A percentile compares a stretch with the other conserved stretches of the same genome.
phyloP scores from a whole-genome alignment of 2,888 invertebrate genomes.

The Xylota sylvarum region DNA sequence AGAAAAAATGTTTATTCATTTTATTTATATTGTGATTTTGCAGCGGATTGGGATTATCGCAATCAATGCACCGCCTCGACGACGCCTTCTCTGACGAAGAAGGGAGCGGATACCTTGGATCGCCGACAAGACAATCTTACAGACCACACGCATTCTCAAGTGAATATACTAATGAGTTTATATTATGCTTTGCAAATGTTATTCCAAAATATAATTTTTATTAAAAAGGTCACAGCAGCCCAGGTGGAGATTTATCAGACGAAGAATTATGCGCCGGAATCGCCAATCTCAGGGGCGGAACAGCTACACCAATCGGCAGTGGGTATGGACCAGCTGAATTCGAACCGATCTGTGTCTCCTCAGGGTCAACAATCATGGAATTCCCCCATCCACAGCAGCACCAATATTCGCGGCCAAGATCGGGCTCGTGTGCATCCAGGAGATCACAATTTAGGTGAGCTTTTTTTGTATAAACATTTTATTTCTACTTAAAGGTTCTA shows the following conservation, averaged over 20 bases:
- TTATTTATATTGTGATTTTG: slow-evolving; percentile 35
- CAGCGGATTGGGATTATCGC: slow-evolving; percentile 86
- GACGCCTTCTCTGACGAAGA: slow-evolving; percentile 96
- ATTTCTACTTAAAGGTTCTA: neutral
- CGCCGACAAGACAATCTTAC: slow-evolving; percentile 85
- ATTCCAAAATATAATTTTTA: neutral
- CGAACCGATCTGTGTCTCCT: slow-evolving; percentile 85
- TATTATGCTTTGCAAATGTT: neutral
- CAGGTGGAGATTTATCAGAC: slow-evolving; percentile 86
- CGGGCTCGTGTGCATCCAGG: slow-evolving; percentile 85
- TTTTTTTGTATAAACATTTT: neutral
- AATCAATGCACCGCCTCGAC: slow-evolving; percentile 86
- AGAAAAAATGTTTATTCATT: neutral
- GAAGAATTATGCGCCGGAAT: slow-evolving; percentile 85
- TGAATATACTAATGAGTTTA: slow-evolving; percentile 71
- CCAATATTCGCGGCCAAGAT: slow-evolving; percentile 84
- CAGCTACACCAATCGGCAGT: slow-evolving; percentile 84
- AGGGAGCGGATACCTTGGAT: slow-evolving; percentile 87
- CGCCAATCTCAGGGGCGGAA: slow-evolving; percentile 84
- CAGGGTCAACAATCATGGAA: slow-evolving; percentile 84
- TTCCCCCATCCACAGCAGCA: slow-evolving; percentile 85
- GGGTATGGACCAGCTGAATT: slow-evolving; percentile 85
- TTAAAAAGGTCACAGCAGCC: slow-evolving; percentile 85
- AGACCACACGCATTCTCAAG: slow-evolving; percentile 87
- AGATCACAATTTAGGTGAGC: slow-evolving; percentile 85